These are phyloP conservation scores for Listronotus bonariensis DNA, from an alignment of 1,140 invertebrate species.

Conservation along the genomic window DNA sequence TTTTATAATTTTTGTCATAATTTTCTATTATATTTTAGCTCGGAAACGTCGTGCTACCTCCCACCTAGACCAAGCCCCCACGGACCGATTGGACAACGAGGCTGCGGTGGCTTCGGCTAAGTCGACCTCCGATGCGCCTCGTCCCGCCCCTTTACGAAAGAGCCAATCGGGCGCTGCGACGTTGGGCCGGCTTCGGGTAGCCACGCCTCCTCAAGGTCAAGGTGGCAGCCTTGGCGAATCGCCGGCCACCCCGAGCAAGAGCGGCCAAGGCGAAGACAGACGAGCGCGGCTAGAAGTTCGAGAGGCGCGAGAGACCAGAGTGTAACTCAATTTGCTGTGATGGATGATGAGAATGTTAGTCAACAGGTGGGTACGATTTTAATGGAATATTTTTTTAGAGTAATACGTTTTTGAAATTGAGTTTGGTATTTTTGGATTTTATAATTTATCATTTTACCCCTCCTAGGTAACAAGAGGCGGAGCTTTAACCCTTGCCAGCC, in stretches of 20 bases:
- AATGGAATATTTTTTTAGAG: too few species aligned
- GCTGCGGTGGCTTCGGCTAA: slow-evolving; percentile 49
- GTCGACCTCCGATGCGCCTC: slow-evolving; percentile 49
- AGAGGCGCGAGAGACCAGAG: slow-evolving; percentile 61
- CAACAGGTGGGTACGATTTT: slow-evolving; percentile 78
- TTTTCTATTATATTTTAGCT: slow-evolving; percentile 26
- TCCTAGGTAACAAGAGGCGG: slow-evolving; percentile 69
- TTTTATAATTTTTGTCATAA: too few species aligned
- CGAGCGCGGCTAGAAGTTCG: slow-evolving; percentile 51
- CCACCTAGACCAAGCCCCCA: slow-evolving; percentile 50
- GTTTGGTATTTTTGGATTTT: too few species aligned
- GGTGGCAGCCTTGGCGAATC: slow-evolving; percentile 49
- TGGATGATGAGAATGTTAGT: slow-evolving; percentile 91
- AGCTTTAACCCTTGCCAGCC: slow-evolving; percentile 81
- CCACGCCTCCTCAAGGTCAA: slow-evolving; percentile 27
- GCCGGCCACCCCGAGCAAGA: slow-evolving; percentile 55
- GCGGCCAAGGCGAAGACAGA: slow-evolving; percentile 49
- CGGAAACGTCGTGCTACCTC: slow-evolving; percentile 52
- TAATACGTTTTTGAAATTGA: too few species aligned
- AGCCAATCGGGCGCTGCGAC: slow-evolving; percentile 59
- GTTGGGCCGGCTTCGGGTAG: slow-evolving; percentile 64
- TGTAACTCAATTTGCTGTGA: slow-evolving; percentile 86
- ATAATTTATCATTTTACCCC: too few species aligned
- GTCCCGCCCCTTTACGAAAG: slow-evolving; percentile 51
- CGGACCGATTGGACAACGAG: slow-evolving; percentile 53